A percentile compares a stretch with the other conserved stretches of the same genome.
Conservation (phyloP, 2,113 vertebrate genomes). For the Phylloscopus whistleri region DNA sequence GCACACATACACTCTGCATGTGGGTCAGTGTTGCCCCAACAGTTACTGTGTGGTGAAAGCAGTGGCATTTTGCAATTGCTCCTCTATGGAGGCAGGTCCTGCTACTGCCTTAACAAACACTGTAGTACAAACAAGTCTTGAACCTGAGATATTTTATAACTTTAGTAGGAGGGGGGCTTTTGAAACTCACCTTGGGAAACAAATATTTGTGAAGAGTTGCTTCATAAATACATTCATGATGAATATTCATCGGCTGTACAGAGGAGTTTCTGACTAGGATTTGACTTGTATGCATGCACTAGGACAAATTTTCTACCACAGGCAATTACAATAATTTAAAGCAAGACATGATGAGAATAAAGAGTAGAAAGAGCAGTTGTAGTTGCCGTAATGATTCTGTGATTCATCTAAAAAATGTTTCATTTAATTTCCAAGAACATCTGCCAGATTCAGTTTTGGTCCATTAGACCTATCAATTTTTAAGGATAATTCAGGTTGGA, state of each 20-base stretch:
- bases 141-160: background rate
- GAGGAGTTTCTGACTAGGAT: background rate
- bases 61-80: background rate
- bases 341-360: constrained; percentile 17
- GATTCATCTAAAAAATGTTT: background rate
- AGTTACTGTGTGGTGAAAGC: background rate
- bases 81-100: background rate
- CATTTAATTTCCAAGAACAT: background rate
- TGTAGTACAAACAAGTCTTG: background rate
- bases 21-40: background rate
- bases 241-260: constrained; percentile 14
- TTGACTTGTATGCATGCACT: background rate
- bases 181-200: background rate
- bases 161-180: background rate
- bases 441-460: background rate
- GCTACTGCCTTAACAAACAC: background rate
- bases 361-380: background rate
- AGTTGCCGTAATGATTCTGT: background rate
- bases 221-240: background rate
- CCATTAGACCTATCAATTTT: background rate
- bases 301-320: constrained; percentile 26
- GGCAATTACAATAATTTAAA: constrained; percentile 47
- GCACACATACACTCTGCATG: rapidly evolving
- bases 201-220: background rate
- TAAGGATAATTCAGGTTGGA: background rate